Evolutionary conservation across 2,113 vertebrate species (phyloP), one percentile per base, ranked within the genome.

Genomic region (Coturnix japonica): DNA sequence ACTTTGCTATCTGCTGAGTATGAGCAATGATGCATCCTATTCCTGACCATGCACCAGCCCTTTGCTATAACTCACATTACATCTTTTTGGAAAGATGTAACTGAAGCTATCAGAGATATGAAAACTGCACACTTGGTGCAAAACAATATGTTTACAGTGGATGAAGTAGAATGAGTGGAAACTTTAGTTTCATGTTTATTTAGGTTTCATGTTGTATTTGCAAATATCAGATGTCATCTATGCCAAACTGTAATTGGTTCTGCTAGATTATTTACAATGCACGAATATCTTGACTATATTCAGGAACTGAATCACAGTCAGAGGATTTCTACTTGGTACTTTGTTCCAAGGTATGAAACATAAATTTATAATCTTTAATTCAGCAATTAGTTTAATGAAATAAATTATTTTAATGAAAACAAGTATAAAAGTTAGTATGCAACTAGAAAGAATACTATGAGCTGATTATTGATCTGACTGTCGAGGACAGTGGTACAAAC

Each of bases 251-350:
- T 90, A 94, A 95, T 91, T 92, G 92, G 89, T 94, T 93, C 60
- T 41, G 85, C 79, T 89, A 89, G 84, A 79, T 94, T 95, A 87
- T 91, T 93, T 79, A 87, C 74, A 63, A 86, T 82, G 84, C 59
- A 85, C 78, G 54, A 93, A 70, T 92, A 85, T 93, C 89, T 87
- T 90, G 54, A 33, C 54, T 94, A 86, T 89, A 93, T 90, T 95
- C 81, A 93, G 90, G 81, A 44, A 39, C 41, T 87, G 90, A 90
- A 57, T 39, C 83, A 59, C 69, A 93, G 71, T 89, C 23, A 73
- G 53, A 86, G 28, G 37, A 59, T 85, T 92, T 95, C 91, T 92
- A 90, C 81, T 95, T 89, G 63, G 67, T 76, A 65, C 19, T 31
- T 88, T 90, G 66, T 46, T 65, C 19, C 49, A 87, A 72, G 60